phyloP scores from a whole-genome alignment of 2,888 invertebrate genomes.

The Heteromurus nitidus region DNA sequence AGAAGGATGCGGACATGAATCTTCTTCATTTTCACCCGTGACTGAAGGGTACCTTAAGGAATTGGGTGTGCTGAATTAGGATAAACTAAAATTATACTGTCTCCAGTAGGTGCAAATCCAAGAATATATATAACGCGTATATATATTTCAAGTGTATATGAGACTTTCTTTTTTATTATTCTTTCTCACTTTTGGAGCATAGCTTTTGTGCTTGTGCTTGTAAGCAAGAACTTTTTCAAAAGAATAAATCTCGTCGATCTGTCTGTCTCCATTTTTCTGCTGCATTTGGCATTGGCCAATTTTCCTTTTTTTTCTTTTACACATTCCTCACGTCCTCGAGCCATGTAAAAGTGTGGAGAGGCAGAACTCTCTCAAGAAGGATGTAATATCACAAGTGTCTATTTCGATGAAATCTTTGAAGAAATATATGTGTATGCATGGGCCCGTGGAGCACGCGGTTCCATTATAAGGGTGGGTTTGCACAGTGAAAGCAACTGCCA shows the following conservation, averaged over 20 bases:
- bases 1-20: conserved; percentile 19
- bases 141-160: no score
- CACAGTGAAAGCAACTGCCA: no score
- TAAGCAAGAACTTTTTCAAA: background rate
- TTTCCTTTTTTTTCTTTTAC: background rate
- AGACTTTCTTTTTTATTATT: no score
- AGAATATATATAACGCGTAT: no score
- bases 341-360: background rate
- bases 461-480: conserved; percentile 26
- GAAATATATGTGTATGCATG: no score
- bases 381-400: background rate
- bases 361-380: background rate
- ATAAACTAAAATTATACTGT: background rate
- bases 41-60: conserved; percentile 49
- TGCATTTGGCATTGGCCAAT: conserved; percentile 23
- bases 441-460: no score
- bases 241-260: conserved; percentile 50
- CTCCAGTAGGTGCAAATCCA: no score
- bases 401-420: conserved; percentile 1
- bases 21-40: conserved; percentile 53
- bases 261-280: conserved; percentile 41
- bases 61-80: conserved; percentile 14
- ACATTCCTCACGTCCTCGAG: no score
- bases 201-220: no score
- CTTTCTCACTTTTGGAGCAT: background rate